Base-by-base conservation (phyloP, 1,140 invertebrate species). In the Hyphantria cunea region DNA sequence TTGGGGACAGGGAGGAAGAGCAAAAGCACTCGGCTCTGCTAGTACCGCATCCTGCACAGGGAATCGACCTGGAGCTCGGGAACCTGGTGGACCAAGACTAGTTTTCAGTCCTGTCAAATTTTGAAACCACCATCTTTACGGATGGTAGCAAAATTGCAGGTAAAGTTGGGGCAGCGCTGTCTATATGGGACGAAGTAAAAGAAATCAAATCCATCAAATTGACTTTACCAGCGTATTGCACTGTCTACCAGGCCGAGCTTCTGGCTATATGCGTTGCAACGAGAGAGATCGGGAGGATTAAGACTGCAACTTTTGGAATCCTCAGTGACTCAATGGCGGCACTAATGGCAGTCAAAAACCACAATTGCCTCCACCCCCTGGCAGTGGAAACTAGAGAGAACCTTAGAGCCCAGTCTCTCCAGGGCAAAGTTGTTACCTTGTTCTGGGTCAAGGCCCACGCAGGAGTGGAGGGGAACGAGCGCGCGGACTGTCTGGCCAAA, bases 101-200 rank as follows among this genome's bases (percentile, higher is more conserved):
- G 0, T 31, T n/a, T n/a, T n/a, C n/a, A n/a, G n/a, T 48, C 3
- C 33, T 61, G 6, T 50, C 31, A 0, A 12, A 17, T 64, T n/a
- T n/a, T n/a, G n/a, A n/a, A n/a, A n/a, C n/a, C n/a, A n/a, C n/a
- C n/a, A n/a, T 74, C 3, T 74, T 44, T 13, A 74, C 72, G 0
- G 72, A 74, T 13, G 68, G 72, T 0, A 74, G 72, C 44, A 68
- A 68, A 47, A 59, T 74, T 6, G 67, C 62, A 10, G 64, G 49
- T 0, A 60, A 66, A 17, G 70, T 72, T 0, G 70, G 63, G 9
- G 70, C 65, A 0, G 58, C 70, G 0, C 11, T 73, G 0, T 50
- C 70, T 2, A 34, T 64, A 0, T 73, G n/a, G 66, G 70, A 12
- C 11, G 0, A 13, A 42, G 51, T 4, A 0, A 14, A 0, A 0